A percentile compares a stretch with the other conserved stretches of the same genome.
phyloP scores from a whole-genome alignment of 2,888 invertebrate genomes.

The Tipula helvola region DNA sequence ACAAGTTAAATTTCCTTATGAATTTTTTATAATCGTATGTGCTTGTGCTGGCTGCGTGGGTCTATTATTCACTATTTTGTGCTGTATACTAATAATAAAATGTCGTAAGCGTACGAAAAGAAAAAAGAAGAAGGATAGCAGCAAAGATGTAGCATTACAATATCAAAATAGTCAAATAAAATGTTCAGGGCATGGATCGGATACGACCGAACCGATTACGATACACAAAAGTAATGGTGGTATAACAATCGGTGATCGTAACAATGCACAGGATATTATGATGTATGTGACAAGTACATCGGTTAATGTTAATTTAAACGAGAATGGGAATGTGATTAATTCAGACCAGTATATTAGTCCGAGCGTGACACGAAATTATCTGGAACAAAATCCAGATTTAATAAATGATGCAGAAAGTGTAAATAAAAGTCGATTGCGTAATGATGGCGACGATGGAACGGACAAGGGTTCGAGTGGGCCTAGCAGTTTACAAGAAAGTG shows the following conservation, averaged over 20 bases:
- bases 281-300: constrained; percentile 27
- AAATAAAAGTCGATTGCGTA: constrained; percentile 36
- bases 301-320: constrained; percentile 29
- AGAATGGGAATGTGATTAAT: constrained; percentile 31
- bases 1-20: constrained; percentile 53
- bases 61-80: constrained; percentile 49
- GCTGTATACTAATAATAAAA: constrained; percentile 52
- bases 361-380: constrained; percentile 39
- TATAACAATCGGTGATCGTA: constrained; percentile 36
- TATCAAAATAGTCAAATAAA: constrained; percentile 36
- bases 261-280: constrained; percentile 38
- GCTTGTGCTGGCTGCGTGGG: constrained; percentile 50
- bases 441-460: constrained; percentile 32
- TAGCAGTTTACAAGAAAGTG: constrained; percentile 22
- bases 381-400: constrained; percentile 65
- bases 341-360: constrained; percentile 41
- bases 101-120: constrained; percentile 33
- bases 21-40: constrained; percentile 56
- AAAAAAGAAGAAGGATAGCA: constrained; percentile 38
- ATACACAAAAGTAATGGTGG: constrained; percentile 41
- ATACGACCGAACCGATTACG: constrained; percentile 38
- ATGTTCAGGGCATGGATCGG: constrained; percentile 31
- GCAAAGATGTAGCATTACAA: constrained; percentile 36
- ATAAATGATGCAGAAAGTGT: constrained; percentile 63
- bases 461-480: constrained; percentile 27